Conservation (phyloP, 2,888 invertebrate genomes). For the Bruchidius siliquastri region DNA sequence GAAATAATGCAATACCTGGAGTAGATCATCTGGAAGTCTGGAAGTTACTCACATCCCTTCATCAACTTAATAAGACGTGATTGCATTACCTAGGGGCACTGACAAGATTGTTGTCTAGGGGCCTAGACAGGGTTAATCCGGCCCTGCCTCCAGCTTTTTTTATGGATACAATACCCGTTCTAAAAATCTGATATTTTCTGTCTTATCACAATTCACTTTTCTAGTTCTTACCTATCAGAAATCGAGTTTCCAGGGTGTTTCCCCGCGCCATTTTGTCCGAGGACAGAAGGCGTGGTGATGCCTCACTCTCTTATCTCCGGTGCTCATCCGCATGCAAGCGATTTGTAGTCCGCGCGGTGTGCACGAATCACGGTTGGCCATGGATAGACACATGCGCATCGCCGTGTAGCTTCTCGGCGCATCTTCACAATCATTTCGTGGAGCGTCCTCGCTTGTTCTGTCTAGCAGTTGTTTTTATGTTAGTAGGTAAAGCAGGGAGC, state of each 20-base stretch:
- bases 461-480: background rate
- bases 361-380: background rate
- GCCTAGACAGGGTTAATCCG: no score
- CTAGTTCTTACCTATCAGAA: no score
- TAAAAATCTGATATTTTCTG: no score
- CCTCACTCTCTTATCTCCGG: background rate
- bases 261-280: background rate
- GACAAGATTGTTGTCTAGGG: no score
- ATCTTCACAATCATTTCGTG: background rate
- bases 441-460: background rate
- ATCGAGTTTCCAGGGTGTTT: background rate
- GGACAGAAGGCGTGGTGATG: background rate
- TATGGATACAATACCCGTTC: no score
- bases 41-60: no score
- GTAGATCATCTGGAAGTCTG: no score
- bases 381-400: background rate
- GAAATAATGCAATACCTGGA: no score
- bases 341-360: background rate
- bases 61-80: no score
- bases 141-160: no score
- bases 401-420: background rate
- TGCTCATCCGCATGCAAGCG: background rate
- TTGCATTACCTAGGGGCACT: no score
- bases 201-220: no score
- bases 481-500: background rate